Conservation (phyloP, 1,140 invertebrate species). For the Drosophila orena region DNA sequence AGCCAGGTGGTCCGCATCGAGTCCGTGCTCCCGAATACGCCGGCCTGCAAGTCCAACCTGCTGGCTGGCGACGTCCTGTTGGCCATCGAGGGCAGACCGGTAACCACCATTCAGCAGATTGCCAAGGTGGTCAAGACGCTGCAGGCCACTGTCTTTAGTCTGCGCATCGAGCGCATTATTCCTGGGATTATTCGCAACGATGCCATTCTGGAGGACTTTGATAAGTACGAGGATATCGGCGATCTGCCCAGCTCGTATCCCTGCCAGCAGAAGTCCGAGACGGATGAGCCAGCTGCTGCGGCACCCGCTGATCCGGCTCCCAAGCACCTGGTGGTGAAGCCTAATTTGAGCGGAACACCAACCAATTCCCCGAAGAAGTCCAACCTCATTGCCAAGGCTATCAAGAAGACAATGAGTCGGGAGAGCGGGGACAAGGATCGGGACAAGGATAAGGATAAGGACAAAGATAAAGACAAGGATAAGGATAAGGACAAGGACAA, state of each 20-base stretch:
- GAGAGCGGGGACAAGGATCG: constrained; percentile 55
- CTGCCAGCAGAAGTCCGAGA: background rate
- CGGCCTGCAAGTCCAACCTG: constrained; percentile 91
- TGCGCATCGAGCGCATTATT: constrained; percentile 87
- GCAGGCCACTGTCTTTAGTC: constrained; percentile 85
- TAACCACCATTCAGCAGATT: constrained; percentile 90
- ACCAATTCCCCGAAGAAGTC: constrained; percentile 82
- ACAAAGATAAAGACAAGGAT: constrained; percentile 39
- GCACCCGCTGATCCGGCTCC: background rate
- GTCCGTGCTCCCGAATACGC: constrained; percentile 90
- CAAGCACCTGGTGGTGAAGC: constrained; percentile 46
- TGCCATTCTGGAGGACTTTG: constrained; percentile 77
- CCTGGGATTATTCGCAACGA: constrained; percentile 82
- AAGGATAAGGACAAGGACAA: constrained; percentile 32
- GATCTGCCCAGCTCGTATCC: constrained; percentile 28
- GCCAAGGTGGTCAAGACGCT: constrained; percentile 86
- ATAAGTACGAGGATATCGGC: constrained; percentile 78
- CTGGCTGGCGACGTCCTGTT: constrained; percentile 91
- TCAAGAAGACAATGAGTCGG: constrained; percentile 75
- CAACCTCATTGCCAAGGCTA: constrained; percentile 75
- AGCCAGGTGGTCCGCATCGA: constrained; percentile 90
- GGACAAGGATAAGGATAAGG: constrained; percentile 27
- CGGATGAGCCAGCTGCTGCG: background rate
- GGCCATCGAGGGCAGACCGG: constrained; percentile 91
- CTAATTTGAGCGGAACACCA: constrained; percentile 57